Conservation (phyloP, 2,113 vertebrate species). For the Ceyx margarethae region DNA sequence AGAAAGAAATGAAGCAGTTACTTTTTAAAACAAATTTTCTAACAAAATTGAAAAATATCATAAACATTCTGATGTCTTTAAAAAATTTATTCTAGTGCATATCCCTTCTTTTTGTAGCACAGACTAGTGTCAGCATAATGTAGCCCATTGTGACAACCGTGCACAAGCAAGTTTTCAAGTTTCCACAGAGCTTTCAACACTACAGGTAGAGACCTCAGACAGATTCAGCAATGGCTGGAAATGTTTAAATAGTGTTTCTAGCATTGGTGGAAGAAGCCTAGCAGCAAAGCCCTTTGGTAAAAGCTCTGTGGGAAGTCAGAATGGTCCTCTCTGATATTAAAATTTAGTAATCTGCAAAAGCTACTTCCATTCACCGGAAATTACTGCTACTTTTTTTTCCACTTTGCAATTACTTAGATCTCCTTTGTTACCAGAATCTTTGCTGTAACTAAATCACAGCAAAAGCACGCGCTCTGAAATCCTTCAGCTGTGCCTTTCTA, state of each 20-base stretch:
- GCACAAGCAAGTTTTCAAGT: background rate
- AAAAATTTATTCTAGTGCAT: background rate
- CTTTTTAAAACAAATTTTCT: background rate
- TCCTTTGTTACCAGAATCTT: conserved; percentile 24
- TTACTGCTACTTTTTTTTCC: background rate
- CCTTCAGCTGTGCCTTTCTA: background rate
- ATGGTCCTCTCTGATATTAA: background rate
- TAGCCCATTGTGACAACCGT: fast-evolving
- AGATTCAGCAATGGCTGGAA: background rate
- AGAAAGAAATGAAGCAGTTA: background rate
- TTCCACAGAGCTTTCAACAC: background rate
- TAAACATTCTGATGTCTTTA: background rate
- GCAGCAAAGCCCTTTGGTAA: background rate
- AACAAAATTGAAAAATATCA: background rate
- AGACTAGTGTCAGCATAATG: background rate
- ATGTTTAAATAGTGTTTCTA: background rate
- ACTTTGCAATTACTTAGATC: background rate
- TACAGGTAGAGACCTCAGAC: background rate
- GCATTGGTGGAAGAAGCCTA: background rate
- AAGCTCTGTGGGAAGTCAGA: background rate
- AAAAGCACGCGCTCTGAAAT: conserved; percentile 27
- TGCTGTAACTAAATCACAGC: conserved; percentile 19
- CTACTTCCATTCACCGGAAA: background rate
- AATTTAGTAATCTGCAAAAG: conserved; percentile 7
- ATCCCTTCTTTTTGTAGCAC: background rate